A percentile compares a stretch with the other conserved stretches of the same genome.
phyloP scores from a whole-genome alignment of 2,888 invertebrate species.

The Siphonodentalium dalli region DNA sequence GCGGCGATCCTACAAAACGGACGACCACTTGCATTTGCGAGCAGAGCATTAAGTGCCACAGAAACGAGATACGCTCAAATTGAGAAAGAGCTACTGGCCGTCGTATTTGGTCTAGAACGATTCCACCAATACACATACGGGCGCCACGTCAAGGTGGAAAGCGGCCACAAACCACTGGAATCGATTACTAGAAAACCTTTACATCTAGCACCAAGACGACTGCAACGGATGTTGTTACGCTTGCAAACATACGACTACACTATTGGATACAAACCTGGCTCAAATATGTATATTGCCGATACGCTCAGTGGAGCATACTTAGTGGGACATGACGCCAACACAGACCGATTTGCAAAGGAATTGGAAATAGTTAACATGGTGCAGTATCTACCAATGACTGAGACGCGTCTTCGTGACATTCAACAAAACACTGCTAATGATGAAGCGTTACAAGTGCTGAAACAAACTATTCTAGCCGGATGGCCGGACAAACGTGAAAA shows the following conservation, averaged over 20 bases:
- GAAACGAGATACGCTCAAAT: conserved; percentile 29
- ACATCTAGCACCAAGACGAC: conserved; percentile 19
- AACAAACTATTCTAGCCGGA: conserved; percentile 10
- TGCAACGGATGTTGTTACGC: conserved; percentile 30
- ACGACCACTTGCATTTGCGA: too few species aligned
- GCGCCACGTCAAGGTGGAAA: conserved; percentile 9
- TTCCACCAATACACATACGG: conserved; percentile 30
- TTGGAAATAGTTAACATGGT: conserved; percentile 12
- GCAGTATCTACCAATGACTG: conserved; percentile 13
- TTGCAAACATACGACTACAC: conserved; percentile 18
- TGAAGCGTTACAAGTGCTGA: conserved; percentile 9
- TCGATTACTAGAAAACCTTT: conserved; percentile 26
- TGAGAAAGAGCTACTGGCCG: conserved; percentile 31
- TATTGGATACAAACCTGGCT: conserved; percentile 23
- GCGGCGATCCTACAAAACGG: conserved; percentile 14
- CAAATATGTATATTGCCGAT: conserved; percentile 27
- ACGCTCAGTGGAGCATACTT: conserved; percentile 25
- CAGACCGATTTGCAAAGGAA: background rate
- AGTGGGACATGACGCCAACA: too few species aligned
- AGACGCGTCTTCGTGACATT: conserved; percentile 10
- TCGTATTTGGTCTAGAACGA: conserved; percentile 24
- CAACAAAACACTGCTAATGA: conserved; percentile 10
- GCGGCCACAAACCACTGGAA: conserved; percentile 31
- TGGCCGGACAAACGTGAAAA: conserved; percentile 15
- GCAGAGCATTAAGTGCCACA: conserved; percentile 17